Evolutionary conservation across 2,888 invertebrate genomes (phyloP).

Genomic region (Dermolepida albohirtum): DNA sequence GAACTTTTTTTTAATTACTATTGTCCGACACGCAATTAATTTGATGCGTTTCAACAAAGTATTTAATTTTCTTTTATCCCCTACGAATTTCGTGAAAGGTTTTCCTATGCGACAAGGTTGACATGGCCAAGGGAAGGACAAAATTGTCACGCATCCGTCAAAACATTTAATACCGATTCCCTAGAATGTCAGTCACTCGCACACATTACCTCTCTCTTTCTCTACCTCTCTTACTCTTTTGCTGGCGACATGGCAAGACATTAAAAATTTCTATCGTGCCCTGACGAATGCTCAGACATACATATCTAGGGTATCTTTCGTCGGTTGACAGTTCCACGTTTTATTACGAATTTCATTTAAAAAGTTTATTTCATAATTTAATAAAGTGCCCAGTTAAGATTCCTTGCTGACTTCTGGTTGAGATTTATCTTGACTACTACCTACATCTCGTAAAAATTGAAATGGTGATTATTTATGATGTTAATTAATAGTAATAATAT

Average conservation of each 20-base stretch:
- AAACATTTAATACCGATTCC: slow-evolving; percentile 48
- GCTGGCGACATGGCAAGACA: slow-evolving; percentile 32
- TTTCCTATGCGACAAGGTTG: slow-evolving; percentile 1
- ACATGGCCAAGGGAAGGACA: slow-evolving; percentile 9
- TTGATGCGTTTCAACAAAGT: not conserved
- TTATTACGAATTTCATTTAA: slow-evolving; percentile 28
- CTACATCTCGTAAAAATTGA: too few species aligned
- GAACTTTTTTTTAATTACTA: too few species aligned
- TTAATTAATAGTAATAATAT: too few species aligned
- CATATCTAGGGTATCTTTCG: slow-evolving; percentile 5
- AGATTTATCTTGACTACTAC: too few species aligned
- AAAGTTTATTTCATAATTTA: slow-evolving; percentile 18
- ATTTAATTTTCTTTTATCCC: slow-evolving; percentile 33
- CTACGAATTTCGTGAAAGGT: not conserved
- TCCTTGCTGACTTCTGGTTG: too few species aligned
- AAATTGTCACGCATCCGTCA: slow-evolving; percentile 50
- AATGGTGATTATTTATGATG: too few species aligned
- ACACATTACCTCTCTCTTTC: not conserved
- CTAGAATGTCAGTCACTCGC: not conserved
- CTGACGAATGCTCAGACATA: slow-evolving; percentile 14
- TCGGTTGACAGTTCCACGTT: slow-evolving; percentile 17
- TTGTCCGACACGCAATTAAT: slow-evolving; percentile 12
- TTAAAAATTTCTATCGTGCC: slow-evolving; percentile 40
- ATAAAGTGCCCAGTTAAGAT: not conserved
- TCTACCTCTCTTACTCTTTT: too few species aligned